Conservation (phyloP, 2,888 invertebrate species). For the Drosophila yooni region DNA sequence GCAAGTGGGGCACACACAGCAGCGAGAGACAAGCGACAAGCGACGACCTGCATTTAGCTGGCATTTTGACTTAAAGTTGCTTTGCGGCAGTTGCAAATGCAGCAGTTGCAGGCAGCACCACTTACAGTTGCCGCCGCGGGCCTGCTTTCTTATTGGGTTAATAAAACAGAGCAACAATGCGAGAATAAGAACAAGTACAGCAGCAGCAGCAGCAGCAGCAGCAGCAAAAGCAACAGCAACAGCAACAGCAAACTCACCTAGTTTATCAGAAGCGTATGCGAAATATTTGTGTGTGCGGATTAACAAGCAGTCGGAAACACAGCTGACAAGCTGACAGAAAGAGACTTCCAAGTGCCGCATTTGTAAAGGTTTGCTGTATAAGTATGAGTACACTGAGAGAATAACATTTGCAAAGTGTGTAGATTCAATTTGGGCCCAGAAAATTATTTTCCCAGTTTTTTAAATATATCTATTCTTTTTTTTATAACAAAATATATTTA, state of each 20-base stretch:
- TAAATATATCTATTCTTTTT: too few relatives aligned
- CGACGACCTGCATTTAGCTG: constrained; percentile 70
- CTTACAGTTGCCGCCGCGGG: constrained; percentile 37
- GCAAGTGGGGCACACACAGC: constrained; percentile 69
- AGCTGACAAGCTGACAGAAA: constrained; percentile 18
- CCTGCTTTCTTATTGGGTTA: constrained; percentile 76
- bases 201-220: too few relatives aligned
- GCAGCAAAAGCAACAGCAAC: background rate
- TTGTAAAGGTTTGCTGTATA: background rate
- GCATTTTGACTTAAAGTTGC: constrained; percentile 64
- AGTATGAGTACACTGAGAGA: constrained; percentile 1
- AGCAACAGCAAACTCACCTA: constrained; percentile 57
- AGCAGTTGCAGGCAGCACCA: constrained; percentile 3
- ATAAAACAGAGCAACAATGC: constrained; percentile 69
- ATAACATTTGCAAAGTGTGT: too few relatives aligned
- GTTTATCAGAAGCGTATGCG: constrained; percentile 63
- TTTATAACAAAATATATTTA: too few relatives aligned
- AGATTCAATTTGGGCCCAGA: too few relatives aligned
- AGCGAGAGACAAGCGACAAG: constrained; percentile 52
- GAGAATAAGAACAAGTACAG: constrained; percentile 10
- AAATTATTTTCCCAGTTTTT: too few relatives aligned
- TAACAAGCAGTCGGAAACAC: constrained; percentile 63
- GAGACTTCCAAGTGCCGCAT: constrained; percentile 25
- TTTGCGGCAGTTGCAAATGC: constrained; percentile 4
- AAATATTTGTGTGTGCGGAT: constrained; percentile 70